Base-by-base conservation (phyloP, 1,140 invertebrate genomes). In the Sminthurinus signatus region DNA sequence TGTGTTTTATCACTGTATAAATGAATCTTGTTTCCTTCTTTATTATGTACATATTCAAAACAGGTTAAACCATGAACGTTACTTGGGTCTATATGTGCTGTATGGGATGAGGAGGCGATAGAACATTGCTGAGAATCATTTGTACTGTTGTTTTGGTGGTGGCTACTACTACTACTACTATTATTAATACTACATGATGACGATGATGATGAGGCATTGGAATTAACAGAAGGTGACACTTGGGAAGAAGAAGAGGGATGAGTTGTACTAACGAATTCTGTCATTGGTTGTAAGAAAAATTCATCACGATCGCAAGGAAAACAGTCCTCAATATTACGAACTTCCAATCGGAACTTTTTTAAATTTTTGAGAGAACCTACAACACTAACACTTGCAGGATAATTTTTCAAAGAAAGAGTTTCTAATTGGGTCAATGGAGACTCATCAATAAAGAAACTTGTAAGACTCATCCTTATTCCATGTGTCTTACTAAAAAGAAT, bases 1-100 rank as follows among this genome's bases (percentile, higher is more conserved):
- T n/a, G n/a, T n/a, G n/a, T n/a, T n/a, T 15, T 15, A 52, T 52
- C 50, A 25, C 50, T 25, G n/a, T 52, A 52, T 25, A 52, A 52
- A n/a, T 52, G 25, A 14, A 52, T 52, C 27, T 52, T 15, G n/a
- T 15, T 52, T 8, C 50, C 50, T 23, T 52, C 50, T 25, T 52
- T 52, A n/a, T 52, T 27, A 23, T 52, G 50, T 5, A 52, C 27
- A 28, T 52, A 52, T 10, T 52, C 23, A 25, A 52, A 52, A 28
- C 14, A 5, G 10, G 50, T 29, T 2, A 52, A 25, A 27, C 50
- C 50, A 25, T 52, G 50, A 29, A n/a, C 50, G 5, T 52, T 52
- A 29, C 50, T 25, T 27, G 27, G 50, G 27, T 52, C 50, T 25
- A 28, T 8, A 52, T 28, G 23, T 8, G 32, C 5, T 36, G 5